Percentiles rank a stretch among this genome's conserved stretches.
Evolutionary conservation across 2,888 invertebrate species (phyloP).

Genomic region (Nipponacmea schrenckii): DNA sequence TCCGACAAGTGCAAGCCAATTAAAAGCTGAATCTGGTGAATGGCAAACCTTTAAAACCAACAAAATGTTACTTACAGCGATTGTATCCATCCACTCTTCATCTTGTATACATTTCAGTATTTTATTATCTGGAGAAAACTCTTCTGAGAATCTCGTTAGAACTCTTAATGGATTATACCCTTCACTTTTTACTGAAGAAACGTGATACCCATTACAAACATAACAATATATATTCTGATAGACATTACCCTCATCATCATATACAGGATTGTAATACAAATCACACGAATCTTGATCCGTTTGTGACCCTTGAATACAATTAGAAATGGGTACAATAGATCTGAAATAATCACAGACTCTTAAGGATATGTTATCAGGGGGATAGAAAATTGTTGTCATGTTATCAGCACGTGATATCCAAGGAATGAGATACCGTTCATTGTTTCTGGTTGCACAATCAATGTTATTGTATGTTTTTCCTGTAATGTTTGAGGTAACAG

Average conservation of each 20-base stretch:
- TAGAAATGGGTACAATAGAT: neutral
- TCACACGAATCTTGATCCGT: neutral
- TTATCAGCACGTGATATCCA: neutral
- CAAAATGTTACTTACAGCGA: slow-evolving; percentile 3
- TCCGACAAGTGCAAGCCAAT: too few relatives aligned
- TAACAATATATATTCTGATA: slow-evolving; percentile 34
- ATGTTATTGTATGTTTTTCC: neutral
- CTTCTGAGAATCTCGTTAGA: neutral
- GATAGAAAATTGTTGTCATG: neutral
- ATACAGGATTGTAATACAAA: neutral
- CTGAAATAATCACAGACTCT: slow-evolving; percentile 6
- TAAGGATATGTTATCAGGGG: neutral
- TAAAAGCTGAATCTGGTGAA: too few relatives aligned
- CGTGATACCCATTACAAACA: slow-evolving; percentile 24
- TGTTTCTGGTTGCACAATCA: neutral
- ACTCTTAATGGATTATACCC: neutral
- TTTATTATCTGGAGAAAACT: neutral
- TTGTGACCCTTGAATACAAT: slow-evolving; percentile 11
- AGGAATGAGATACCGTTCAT: neutral
- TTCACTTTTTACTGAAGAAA: neutral
- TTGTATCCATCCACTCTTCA: slow-evolving; percentile 8
- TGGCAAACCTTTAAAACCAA: neutral
- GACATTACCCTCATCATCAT: neutral
- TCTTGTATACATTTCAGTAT: neutral
- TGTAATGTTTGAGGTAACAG: neutral